These are phyloP conservation scores for Craseonycteris thonglongyai DNA, from an alignment of 2,113 vertebrate species.

Conservation along the genomic window DNA sequence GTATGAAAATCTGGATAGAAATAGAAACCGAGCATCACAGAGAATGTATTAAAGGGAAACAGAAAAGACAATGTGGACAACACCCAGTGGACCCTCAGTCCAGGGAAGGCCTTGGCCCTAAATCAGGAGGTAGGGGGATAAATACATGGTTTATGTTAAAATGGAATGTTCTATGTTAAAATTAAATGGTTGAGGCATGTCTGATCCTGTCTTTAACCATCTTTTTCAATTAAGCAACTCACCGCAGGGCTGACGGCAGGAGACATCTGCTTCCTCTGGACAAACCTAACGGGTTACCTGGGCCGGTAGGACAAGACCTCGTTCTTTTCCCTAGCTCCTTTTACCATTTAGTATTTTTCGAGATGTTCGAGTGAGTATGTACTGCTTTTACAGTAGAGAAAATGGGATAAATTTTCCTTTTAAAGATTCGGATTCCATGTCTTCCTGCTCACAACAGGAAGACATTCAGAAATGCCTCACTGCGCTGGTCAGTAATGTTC, in stretches of 20 bases:
- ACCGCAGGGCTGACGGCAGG: not conserved
- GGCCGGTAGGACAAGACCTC: not conserved
- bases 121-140: not conserved
- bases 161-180: not conserved
- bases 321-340: not conserved
- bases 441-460: not conserved
- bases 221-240: not conserved
- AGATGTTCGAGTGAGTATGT: not conserved
- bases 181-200: not conserved
- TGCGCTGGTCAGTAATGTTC: fast-evolving
- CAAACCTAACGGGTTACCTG: not conserved
- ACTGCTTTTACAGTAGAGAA: not conserved
- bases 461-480: not conserved
- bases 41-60: not conserved
- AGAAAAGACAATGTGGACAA: not conserved
- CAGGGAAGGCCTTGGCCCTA: not conserved
- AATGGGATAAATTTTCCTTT: not conserved
- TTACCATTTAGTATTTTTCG: not conserved
- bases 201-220: not conserved
- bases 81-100: fast-evolving
- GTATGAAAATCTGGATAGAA: not conserved
- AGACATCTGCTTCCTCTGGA: not conserved
- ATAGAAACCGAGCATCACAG: not conserved
- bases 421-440: not conserved
- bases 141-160: not conserved